phyloP scores from a whole-genome alignment of 2,113 vertebrate genomes.

The Heptranchias perlo region DNA sequence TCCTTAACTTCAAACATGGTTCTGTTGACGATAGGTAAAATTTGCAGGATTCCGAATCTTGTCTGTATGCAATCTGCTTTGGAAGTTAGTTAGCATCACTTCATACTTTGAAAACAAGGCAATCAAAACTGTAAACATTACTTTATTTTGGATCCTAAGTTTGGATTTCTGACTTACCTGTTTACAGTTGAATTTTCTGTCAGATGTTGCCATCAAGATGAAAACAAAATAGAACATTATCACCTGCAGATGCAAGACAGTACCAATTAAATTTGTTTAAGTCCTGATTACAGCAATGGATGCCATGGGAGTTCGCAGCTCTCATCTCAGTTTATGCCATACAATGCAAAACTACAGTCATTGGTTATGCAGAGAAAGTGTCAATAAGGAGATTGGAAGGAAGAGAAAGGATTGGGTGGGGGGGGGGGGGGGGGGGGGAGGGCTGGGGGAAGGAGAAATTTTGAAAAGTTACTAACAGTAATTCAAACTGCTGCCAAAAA shows the following conservation, averaged over 20 bases:
- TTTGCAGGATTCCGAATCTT: background rate
- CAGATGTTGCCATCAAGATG: background rate
- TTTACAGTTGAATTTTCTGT: background rate
- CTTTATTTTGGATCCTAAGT: background rate
- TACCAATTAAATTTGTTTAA: slow-evolving; percentile 4
- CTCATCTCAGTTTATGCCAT: background rate
- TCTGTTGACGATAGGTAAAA: background rate
- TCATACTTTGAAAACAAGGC: background rate
- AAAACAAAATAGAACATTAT: background rate
- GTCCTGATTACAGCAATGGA: background rate
- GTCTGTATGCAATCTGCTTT: background rate
- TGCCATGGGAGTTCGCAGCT: background rate
- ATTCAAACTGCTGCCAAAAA: background rate
- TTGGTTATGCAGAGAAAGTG: background rate
- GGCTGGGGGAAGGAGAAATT: background rate
- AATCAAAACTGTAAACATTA: background rate
- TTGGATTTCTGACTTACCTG: slow-evolving; percentile 9
- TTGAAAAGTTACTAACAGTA: background rate
- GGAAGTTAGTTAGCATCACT: background rate
- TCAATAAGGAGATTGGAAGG: background rate
- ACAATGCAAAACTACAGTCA: background rate
- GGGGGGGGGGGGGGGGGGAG: too few relatives aligned
- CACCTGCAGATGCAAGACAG: background rate
- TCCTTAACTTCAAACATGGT: background rate
- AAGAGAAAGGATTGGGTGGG: background rate